These are phyloP conservation scores for Thecocarcelia acutangulata DNA, from an alignment of 2,888 invertebrate species.

Conservation along the genomic window DNA sequence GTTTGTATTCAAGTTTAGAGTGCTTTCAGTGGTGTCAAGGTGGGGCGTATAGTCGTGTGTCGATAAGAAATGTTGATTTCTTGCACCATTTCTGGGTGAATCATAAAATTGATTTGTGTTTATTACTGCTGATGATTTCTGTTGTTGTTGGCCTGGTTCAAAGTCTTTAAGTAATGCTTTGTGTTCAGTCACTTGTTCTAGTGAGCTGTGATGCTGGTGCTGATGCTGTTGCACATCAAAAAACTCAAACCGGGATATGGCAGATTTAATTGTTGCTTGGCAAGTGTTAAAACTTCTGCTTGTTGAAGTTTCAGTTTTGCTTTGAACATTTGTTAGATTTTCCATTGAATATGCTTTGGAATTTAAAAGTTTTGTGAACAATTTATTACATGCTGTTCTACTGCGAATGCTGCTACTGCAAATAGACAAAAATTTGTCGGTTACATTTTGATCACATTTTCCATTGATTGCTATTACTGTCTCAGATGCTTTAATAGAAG, in stretches of 20 bases:
- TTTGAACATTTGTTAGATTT: slow-evolving; percentile 78
- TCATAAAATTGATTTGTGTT: slow-evolving; percentile 64
- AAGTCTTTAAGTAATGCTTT: slow-evolving; percentile 10
- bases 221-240: slow-evolving; percentile 12
- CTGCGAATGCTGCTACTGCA: slow-evolving; percentile 71
- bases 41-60: slow-evolving; percentile 48
- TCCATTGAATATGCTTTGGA: slow-evolving; percentile 83
- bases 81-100: slow-evolving; percentile 57
- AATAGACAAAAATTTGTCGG: slow-evolving; percentile 41
- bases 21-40: slow-evolving; percentile 59
- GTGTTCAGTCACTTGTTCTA: slow-evolving; percentile 2
- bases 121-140: slow-evolving; percentile 10
- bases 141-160: slow-evolving; percentile 25
- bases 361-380: slow-evolving; percentile 81
- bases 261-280: slow-evolving; percentile 39
- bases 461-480: slow-evolving; percentile 23
- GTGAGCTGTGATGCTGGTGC: not conserved
- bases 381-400: slow-evolving; percentile 78
- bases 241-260: slow-evolving; percentile 62
- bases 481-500: slow-evolving; percentile 7
- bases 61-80: slow-evolving; percentile 32
- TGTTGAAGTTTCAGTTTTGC: slow-evolving; percentile 30
- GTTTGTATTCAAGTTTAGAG: slow-evolving; percentile 60
- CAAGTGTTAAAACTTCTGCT: slow-evolving; percentile 33
- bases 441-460: slow-evolving; percentile 36